phyloP scores from a whole-genome alignment of 2,888 invertebrate species.

The Notodonta dromedarius region DNA sequence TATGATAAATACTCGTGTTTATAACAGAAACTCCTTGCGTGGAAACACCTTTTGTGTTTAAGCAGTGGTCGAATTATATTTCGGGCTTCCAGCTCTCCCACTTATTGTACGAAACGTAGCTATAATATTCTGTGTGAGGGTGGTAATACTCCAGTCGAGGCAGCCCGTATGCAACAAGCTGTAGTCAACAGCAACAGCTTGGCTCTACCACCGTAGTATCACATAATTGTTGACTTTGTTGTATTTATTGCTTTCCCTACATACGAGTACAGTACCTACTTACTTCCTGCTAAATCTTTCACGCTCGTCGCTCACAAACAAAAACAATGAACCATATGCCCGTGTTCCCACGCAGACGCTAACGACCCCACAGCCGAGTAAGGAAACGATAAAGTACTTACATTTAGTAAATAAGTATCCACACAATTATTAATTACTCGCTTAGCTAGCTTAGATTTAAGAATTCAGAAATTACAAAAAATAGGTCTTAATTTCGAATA shows the following conservation, averaged over 20 bases:
- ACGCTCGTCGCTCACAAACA: constrained; percentile 7
- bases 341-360: constrained; percentile 6
- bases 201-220: too few relatives aligned
- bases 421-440: constrained; percentile 1
- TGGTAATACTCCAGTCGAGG: too few relatives aligned
- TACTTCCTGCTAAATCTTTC: constrained; percentile 7
- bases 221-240: too few relatives aligned
- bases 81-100: too few relatives aligned
- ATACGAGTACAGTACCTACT: background rate
- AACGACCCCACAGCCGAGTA: constrained; percentile 1
- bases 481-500: background rate
- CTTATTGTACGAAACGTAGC: too few relatives aligned
- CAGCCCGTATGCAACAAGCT: too few relatives aligned
- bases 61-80: too few relatives aligned
- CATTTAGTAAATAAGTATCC: background rate
- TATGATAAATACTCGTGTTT: too few relatives aligned
- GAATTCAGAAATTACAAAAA: background rate
- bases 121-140: too few relatives aligned
- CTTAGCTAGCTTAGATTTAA: background rate
- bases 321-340: constrained; percentile 6
- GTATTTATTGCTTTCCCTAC: background rate
- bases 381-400: constrained; percentile 3
- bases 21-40: too few relatives aligned
- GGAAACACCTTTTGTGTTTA: too few relatives aligned
- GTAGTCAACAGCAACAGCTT: too few relatives aligned